A percentile compares a stretch with the other conserved stretches of the same genome.
These are phyloP conservation scores for Psittacara wagleri DNA, from an alignment of 2,113 vertebrate genomes.

Conservation along the genomic window DNA sequence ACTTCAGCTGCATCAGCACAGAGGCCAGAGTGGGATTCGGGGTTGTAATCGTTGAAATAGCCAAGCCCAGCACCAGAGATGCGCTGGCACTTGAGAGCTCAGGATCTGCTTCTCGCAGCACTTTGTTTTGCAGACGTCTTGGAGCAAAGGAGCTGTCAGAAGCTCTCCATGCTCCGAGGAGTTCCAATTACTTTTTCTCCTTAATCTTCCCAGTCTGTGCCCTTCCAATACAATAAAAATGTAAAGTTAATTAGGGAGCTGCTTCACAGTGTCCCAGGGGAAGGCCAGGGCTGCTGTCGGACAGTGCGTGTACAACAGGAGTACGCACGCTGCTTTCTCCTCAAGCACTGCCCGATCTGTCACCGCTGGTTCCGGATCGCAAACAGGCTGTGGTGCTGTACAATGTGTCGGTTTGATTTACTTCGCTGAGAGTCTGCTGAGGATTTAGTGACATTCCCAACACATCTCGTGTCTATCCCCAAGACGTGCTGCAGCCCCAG, in stretches of 20 bases:
- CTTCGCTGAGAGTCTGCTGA: constrained; percentile 39
- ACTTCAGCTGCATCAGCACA: background rate
- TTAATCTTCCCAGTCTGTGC: background rate
- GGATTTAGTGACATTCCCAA: constrained; percentile 45
- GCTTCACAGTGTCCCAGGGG: constrained; percentile 4
- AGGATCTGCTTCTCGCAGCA: background rate
- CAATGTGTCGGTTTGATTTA: constrained; percentile 21
- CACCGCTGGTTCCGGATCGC: constrained; percentile 39
- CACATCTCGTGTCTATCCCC: background rate
- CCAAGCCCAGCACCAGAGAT: background rate
- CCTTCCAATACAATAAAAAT: background rate
- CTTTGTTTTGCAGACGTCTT: background rate
- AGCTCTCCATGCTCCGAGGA: background rate
- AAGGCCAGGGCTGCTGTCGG: constrained; percentile 11
- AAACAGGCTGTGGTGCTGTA: constrained; percentile 8
- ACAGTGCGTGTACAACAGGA: background rate
- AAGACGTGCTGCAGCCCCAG: constrained; percentile 51
- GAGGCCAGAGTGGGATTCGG: background rate
- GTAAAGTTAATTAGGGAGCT: background rate
- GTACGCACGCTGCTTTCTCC: background rate
- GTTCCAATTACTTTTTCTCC: background rate
- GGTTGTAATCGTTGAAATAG: background rate
- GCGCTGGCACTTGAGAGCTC: background rate
- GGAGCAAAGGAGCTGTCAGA: background rate
- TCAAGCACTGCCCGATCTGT: constrained; percentile 30